Conservation (phyloP, 2,888 invertebrate species). For the Diadegma fenestrale region DNA sequence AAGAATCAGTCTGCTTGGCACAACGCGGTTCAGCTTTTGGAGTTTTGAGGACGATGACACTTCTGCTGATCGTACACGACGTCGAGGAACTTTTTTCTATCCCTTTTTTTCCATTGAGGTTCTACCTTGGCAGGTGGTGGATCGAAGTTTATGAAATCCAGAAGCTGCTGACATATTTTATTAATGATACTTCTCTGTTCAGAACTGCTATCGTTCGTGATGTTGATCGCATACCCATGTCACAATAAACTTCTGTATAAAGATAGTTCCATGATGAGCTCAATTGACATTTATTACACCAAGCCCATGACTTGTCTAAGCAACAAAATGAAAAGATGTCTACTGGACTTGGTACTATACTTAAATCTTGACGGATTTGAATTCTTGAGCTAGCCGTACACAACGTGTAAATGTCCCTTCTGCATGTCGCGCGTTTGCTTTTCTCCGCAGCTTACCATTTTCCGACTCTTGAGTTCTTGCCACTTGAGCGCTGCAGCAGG, state of each 20-base stretch:
- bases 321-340: not conserved
- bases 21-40: not conserved
- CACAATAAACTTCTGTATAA: not conserved
- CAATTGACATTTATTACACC: not conserved
- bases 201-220: not conserved
- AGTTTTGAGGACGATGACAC: not conserved
- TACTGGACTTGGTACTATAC: not conserved
- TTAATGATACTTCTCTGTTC: not conserved
- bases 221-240: not conserved
- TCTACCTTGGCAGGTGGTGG: not conserved
- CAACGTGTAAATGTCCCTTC: conserved; percentile 8
- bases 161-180: not conserved
- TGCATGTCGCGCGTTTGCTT: conserved; percentile 4
- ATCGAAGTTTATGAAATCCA: not conserved
- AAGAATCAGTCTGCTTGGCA: not conserved
- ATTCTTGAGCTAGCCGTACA: not conserved
- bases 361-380: not conserved
- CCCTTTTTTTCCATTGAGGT: not conserved
- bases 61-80: not conserved
- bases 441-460: conserved; percentile 10
- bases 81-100: not conserved
- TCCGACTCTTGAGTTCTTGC: conserved; percentile 25
- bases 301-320: not conserved
- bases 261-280: not conserved
- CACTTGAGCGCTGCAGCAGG: conserved; percentile 12